Evolutionary conservation across 2,797 vertebrate species (phyloP), one percentile per base, ranked within the genome.

Genomic region (Botia kubotai): DNA sequence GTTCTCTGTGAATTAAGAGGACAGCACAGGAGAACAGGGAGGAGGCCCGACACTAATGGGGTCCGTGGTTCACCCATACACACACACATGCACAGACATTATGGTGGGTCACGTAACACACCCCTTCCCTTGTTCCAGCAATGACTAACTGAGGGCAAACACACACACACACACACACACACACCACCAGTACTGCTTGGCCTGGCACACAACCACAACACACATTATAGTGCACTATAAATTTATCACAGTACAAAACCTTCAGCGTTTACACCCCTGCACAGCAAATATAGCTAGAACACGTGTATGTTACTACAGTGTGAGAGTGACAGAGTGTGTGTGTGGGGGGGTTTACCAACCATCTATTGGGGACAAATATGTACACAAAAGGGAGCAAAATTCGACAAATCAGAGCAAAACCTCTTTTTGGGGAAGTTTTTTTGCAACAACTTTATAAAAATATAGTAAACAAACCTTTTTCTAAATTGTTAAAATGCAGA

Each of bases 91-190:
- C 80, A 80, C 83, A 82, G 73, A 72, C 71, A 79, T 81, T 63
- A 76, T 69, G 48, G 60, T 72, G 85, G 77, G 63, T 81, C 84
- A 78, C 68, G 60, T 84, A 72, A 70, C 77, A 80, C 62, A 63
- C 57, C 79, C 80, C 80, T 80, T 73, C 62, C 75, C 79, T 66
- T 36, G 89, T 88, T 74, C 73, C 17, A 87, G 86, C 84, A 84
- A 82, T 26, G 80, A 85, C 89, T 89, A 88, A 87, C 84, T 86
- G 88, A 83, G 50, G 60, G 48, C 43, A 48, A 1, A 33, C 19
- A 79, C 48, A 60, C 36, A 70, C 63, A 60, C 26, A 72, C 13
- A 72, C 13, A 79, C 33, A 58, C 33, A 70, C 63, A 62, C 26
- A 68, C 43, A 11, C 10, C 48, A 57, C 21, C 73, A 75, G 65